Conservation (phyloP, 1,140 invertebrate species). For the Geopemphigus sp. region DNA sequence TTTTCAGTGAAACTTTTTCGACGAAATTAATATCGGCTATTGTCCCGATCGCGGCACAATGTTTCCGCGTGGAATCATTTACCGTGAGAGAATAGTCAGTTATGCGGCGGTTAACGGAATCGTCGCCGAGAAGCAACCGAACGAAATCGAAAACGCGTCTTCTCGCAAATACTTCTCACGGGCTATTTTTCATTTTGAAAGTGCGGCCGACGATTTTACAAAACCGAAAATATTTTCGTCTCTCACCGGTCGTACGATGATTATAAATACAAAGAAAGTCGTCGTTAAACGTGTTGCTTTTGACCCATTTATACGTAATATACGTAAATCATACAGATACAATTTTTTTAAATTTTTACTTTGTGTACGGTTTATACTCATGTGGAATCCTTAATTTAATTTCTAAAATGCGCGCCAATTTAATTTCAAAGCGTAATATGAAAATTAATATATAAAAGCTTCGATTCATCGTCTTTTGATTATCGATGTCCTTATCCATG, state of each 20-base stretch:
- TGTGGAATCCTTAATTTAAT: too few species aligned
- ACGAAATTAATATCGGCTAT: slow-evolving; percentile 4
- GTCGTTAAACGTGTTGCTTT: too few species aligned
- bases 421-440: too few species aligned
- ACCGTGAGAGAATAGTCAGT: background rate
- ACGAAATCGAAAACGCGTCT: slow-evolving; percentile 17
- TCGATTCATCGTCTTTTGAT: too few species aligned
- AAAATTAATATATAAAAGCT: too few species aligned
- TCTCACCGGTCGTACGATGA: background rate
- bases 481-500: too few species aligned
- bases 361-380: too few species aligned
- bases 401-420: too few species aligned
- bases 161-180: background rate
- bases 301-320: too few species aligned
- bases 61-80: background rate
- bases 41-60: background rate
- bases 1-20: slow-evolving; percentile 25
- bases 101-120: background rate
- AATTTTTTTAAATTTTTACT: too few species aligned
- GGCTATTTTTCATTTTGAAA: background rate
- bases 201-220: background rate
- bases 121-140: background rate
- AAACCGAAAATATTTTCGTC: background rate
- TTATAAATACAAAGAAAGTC: background rate
- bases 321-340: too few species aligned